These are phyloP conservation scores for Diorhabda sublineata DNA, from an alignment of 1,140 invertebrate genomes.

Conservation along the genomic window DNA sequence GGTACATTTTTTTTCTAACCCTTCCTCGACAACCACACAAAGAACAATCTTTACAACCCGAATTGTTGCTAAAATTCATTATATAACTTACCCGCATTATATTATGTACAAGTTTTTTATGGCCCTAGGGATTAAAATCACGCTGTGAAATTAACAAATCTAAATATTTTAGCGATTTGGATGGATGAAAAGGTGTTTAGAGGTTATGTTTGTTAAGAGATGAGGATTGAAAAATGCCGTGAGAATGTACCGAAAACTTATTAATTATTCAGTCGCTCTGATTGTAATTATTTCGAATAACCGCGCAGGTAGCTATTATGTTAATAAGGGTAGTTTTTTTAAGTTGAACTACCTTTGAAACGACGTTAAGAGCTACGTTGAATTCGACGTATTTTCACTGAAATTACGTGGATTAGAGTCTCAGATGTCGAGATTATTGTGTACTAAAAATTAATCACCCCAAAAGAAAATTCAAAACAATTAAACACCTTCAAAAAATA, in stretches of 20 bases:
- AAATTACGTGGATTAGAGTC: too few relatives aligned
- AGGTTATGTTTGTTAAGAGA: background rate
- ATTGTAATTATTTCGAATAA: constrained; percentile 7
- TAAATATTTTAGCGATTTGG: constrained; percentile 25
- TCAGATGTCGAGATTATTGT: too few relatives aligned
- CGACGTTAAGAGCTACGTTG: too few relatives aligned
- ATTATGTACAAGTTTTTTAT: constrained; percentile 9
- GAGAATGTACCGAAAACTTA: constrained; percentile 6
- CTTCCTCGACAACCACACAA: constrained; percentile 25
- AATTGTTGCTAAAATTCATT: constrained; percentile 19
- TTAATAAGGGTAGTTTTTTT: too few relatives aligned
- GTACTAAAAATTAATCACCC: too few relatives aligned
- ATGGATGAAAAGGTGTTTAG: constrained; percentile 12
- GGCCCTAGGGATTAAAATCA: constrained; percentile 18
- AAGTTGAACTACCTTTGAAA: too few relatives aligned
- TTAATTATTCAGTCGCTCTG: constrained; percentile 4
- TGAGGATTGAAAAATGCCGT: background rate
- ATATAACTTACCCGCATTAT: constrained; percentile 22
- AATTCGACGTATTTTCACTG: too few relatives aligned
- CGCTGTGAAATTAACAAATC: constrained; percentile 32
- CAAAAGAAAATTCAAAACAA: too few relatives aligned
- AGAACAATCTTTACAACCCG: background rate
- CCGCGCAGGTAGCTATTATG: too few relatives aligned
- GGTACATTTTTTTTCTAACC: constrained; percentile 23
- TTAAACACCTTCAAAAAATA: too few relatives aligned